Base-by-base conservation (phyloP, 2,888 invertebrate genomes). In the Agriopis aurantiaria region DNA sequence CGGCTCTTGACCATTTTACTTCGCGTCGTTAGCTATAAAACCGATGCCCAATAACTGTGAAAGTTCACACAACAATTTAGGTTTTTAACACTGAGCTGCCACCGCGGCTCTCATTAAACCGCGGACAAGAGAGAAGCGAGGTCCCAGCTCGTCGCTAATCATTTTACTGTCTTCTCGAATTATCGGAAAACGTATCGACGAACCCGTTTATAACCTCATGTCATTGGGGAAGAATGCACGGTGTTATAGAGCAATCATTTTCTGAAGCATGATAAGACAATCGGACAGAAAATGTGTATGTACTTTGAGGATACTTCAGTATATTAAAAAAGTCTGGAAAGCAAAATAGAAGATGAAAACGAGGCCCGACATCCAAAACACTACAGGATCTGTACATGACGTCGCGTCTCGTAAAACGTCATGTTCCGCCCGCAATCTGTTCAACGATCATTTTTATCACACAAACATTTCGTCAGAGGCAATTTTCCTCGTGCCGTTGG, bases 1-100 rank as follows among this genome's bases (percentile, higher is more conserved):
- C 80, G 75, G 76, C 81, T 82, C 79, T 83, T 79, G 83, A 82
- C 82, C 77, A 78, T 81, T 85, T 83, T 80, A 78, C 76, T 76
- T 78, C 74, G 73, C 73, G 71, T 79, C 74, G 75, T 80, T 79
- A 86, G 85, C 87, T 85, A 89, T 91, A 91, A 91, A 91, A 84
- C 81, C 77, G 81, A 85, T 87, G 83, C 79, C 85, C 89, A 80
- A 91, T 89, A 85, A 85, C 91, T 93, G 94, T 93, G 93, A 93
- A 93, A 93, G 93, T 93, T 94, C 93, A 94, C 94, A 93, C 90
- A 88, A 91, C 90, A 92, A 93, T 94, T 92, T 88, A 87, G 86
- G 79, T 86, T 93, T 93, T 94, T 94, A 92, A 93, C 94, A 94
- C 92, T 79, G 82, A 78, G 78, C 81, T 84, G 91, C 89, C 89